Conservation (phyloP, 2,888 invertebrate species). For the Nomada hirtipes region DNA sequence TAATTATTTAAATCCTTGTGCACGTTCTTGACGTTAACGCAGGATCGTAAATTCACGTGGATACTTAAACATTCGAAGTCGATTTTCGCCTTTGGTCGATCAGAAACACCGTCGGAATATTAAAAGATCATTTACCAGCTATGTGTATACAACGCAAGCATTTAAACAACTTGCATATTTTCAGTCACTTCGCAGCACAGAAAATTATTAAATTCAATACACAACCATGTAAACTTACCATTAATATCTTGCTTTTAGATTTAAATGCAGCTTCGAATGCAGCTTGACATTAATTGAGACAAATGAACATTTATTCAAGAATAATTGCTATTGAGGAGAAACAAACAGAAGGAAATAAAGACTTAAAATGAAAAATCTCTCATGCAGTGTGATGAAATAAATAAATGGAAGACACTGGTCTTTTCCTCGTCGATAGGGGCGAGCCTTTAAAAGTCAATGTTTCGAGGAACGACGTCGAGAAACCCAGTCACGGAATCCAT, state of each 20-base stretch:
- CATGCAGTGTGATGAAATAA: background rate
- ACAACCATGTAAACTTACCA: no score
- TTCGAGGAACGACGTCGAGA: constrained; percentile 8
- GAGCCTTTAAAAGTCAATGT: constrained; percentile 8
- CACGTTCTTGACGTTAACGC: constrained; percentile 45
- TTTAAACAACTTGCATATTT: constrained; percentile 25
- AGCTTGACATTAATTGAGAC: no score
- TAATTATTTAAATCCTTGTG: constrained; percentile 27
- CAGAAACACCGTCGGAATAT: constrained; percentile 40
- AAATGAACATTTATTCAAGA: no score
- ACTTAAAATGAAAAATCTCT: background rate
- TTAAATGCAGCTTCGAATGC: no score
- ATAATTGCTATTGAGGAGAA: background rate
- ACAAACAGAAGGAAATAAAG: background rate
- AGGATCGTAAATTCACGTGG: constrained; percentile 6
- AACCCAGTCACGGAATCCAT: constrained; percentile 6
- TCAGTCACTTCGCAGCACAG: background rate
- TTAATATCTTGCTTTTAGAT: no score
- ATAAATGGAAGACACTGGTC: background rate
- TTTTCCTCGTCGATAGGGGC: background rate
- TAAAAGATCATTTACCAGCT: constrained; percentile 33
- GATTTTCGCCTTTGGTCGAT: constrained; percentile 44
- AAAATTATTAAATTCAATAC: no score
- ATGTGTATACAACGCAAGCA: constrained; percentile 15
- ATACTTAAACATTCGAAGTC: constrained; percentile 48